These are phyloP conservation scores for Pocota personata DNA, from an alignment of 2,888 invertebrate genomes.

Conservation along the genomic window DNA sequence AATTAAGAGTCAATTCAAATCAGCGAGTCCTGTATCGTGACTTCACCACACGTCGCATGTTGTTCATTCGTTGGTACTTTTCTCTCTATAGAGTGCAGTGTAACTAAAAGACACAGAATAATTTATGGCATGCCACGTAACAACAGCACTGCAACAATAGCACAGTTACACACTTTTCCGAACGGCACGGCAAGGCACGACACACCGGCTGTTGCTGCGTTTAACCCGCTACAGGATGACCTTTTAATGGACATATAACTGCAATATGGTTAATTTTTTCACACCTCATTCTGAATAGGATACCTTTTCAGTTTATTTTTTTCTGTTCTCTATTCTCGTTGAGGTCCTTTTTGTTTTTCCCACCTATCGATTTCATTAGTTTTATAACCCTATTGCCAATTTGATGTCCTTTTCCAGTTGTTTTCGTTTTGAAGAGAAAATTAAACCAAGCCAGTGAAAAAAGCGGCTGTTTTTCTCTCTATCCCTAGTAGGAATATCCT, in stretches of 20 bases:
- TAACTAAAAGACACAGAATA: conserved; percentile 49
- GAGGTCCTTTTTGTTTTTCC: conserved; percentile 23
- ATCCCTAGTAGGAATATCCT: not conserved
- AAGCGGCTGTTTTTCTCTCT: conserved; percentile 16
- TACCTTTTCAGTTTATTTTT: not conserved
- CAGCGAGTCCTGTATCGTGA: conserved; percentile 34
- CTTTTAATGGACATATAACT: conserved; percentile 63
- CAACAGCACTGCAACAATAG: conserved; percentile 60
- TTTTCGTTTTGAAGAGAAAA: conserved; percentile 41
- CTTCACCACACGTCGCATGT: conserved; percentile 37
- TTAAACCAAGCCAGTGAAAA: conserved; percentile 23
- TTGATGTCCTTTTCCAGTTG: conserved; percentile 50
- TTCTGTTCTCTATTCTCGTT: not conserved
- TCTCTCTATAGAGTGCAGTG: conserved; percentile 14
- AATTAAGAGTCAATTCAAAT: conserved; percentile 48
- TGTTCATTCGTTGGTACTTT: conserved; percentile 21
- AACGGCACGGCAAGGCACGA: conserved; percentile 17
- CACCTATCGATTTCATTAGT: conserved; percentile 69
- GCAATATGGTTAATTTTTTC: conserved; percentile 59
- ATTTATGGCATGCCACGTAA: conserved; percentile 70
- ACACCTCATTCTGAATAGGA: conserved; percentile 47
- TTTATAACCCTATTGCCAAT: conserved; percentile 67
- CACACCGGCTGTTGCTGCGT: conserved; percentile 43
- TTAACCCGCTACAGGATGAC: conserved; percentile 59
- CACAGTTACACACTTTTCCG: conserved; percentile 57